Evolutionary conservation across 2,797 vertebrate species (phyloP), one percentile per base, ranked within the genome.

Genomic region (Pipistrellus pygmaeus): DNA sequence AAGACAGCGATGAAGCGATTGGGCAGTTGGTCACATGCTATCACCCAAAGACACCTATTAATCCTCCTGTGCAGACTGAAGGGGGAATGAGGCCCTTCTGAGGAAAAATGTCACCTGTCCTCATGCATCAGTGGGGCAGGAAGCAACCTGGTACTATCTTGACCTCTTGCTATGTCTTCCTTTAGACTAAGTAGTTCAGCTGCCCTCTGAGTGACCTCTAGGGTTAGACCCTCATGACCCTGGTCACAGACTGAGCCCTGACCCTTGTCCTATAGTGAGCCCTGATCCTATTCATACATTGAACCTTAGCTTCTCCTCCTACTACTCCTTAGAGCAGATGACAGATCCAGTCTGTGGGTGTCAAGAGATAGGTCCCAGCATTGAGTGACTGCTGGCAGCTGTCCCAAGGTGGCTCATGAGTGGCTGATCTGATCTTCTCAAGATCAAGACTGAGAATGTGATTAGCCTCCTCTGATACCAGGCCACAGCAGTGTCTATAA

Each of bases 361-460:
- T 80, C 88, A 93, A 93, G 84, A 64, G 80, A 41, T 1, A 4
- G 64, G 73, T 53, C 62, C 75, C 87, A 71, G 46, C 82, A 85
- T 55, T 75, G 81, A 93, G 81, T 72, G 88, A 78, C 77, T 75
- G 84, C 35, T 68, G 85, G 76, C 27, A 84, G 80, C 71, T 85
- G 78, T 64, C 46, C 77, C 25, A 8, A 53, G n/a, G 64, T 57
- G 71, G 76, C 68, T 84, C 48, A 60, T 2, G 27, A 38, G 85
- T 32, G 30, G 78, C 78, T 75, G 69, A 69, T 78, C 88, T 48
- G 35, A 92, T n/a, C 62, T 93, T 88, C 78, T 48, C 5, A 51
- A 94, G 55, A 62, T 30, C 35, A 72, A 69, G 66, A 25, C n/a
- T 35, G 51, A 71, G 60, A 27, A 48, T 23, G 30, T 38, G 51